phyloP scores from a whole-genome alignment of 1,140 invertebrate species.

The Monomorium pharaonis region DNA sequence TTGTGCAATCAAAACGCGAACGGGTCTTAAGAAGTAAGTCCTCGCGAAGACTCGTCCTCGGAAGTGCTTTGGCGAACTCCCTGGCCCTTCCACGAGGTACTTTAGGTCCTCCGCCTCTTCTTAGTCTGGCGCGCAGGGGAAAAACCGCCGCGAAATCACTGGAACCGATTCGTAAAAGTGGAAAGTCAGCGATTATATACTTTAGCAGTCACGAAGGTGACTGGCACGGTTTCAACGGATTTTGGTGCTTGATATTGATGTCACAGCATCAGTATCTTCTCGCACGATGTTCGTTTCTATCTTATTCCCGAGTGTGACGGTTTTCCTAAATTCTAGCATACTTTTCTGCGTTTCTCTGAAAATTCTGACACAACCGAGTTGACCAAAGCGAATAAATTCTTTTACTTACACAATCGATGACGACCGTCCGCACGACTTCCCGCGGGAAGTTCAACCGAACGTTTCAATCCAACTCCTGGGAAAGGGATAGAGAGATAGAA shows the following conservation, averaged over 20 bases:
- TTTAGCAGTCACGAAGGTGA: conserved; percentile 4
- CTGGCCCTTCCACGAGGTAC: conserved; percentile 22
- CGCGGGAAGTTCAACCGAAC: conserved; percentile 29
- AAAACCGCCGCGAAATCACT: conserved; percentile 59
- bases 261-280: background rate
- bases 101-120: conserved; percentile 11
- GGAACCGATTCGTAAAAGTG: conserved; percentile 43
- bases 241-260: background rate
- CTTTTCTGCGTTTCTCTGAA: background rate
- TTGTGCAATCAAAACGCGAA: conserved; percentile 51
- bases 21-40: conserved; percentile 34
- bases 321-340: background rate
- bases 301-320: background rate
- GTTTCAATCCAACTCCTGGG: conserved; percentile 24
- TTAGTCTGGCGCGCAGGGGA: conserved; percentile 11
- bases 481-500: background rate
- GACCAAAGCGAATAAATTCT: conserved; percentile 10
- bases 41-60: conserved; percentile 56
- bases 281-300: background rate
- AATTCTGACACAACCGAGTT: conserved; percentile 24
- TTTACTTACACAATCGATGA: conserved; percentile 26
- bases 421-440: background rate
- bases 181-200: conserved; percentile 45
- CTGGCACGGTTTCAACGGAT: conserved; percentile 33
- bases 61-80: conserved; percentile 62